Base-by-base conservation (phyloP, 2,113 vertebrate species). In the Dasypus novemcinctus region DNA sequence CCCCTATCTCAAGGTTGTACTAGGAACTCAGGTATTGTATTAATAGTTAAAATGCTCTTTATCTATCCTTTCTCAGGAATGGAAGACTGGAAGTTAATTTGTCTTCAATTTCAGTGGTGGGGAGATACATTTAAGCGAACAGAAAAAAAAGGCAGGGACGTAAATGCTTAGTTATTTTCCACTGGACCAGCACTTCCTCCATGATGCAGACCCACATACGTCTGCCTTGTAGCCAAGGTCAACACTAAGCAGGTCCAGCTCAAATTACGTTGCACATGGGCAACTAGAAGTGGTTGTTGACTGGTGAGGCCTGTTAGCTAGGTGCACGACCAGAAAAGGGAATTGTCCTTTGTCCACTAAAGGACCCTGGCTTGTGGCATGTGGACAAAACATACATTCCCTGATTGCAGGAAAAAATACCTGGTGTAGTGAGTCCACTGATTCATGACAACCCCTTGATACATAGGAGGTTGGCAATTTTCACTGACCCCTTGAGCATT, bases 231-330 rank as follows among this genome's bases (percentile, higher is more conserved):
- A 5, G 1, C 41, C 15, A 1, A 36, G 27, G 31, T 7, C 14
- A 33, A 38, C 15, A 3, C 12, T 0, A 3, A 4, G 23, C 13
- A 52, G 54, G 25, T 23, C 23, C 5, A 2, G 4, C 72, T n/a
- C 15, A 1, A 17, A 23, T 10, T 4, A 29, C 4, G 15, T 21
- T 20, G 9, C 6, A 1, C 33, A 33, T 4, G 10, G 75, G 23
- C 43, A 54, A 4, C 2, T 1, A 0, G 3, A 17, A 69, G 31
- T 5, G 64, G 54, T 41, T 59, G 5, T 1, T 1, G 27, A 7
- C 63, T 17, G 78, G 5, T 75, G n/a, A 80, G 52, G 9, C 25
- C 59, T 66, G n/a, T 72, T 13, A 25, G 15, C 23, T n/a, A 3
- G 7, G 2, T 25, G n/a, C 6, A 7, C 5, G 7, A 49, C 54